Base-by-base conservation (phyloP, 2,797 vertebrate species). In the Pseudochirops corinnae region DNA sequence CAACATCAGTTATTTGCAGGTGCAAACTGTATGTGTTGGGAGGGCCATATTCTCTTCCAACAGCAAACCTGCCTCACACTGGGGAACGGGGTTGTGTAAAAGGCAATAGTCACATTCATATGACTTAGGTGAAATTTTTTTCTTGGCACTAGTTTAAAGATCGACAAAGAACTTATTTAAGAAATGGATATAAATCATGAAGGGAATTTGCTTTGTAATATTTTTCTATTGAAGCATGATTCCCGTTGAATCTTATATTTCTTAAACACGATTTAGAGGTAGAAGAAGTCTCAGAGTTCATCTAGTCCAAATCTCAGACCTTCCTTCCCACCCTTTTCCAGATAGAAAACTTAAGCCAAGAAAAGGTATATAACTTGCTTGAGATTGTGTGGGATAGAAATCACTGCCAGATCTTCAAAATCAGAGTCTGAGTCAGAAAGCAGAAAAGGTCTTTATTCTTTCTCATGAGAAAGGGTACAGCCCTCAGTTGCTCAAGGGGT, bases 1-100 rank as follows among this genome's bases (percentile, higher is more conserved):
- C 95, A 57, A 56, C 57, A 94, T 95, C 39, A 82, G 58, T 96
- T 95, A 96, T 96, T 95, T 96, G 87, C 53, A 90, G 92, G 52
- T 31, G 50, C 55, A 13, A 0, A n/a, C 56, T 55, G 13, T 18
- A 31, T 92, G n/a, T 28, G 29, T 92, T 46, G 39, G 50, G 21
- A 50, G 1, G 39, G 55, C 96, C 96, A 97, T 60, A 82, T 56
- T 58, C n/a, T 55, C 46, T 87, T 87, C 62, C 57, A 92, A 39
- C 10, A 90, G 58, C 52, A 90, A 93, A 93, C 3, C 1, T 91
- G 91, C 94, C 74, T 95, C 93, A 93, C 50, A 91, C 52, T n/a
- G 13, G 57, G 62, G 57, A 92, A 92, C 90, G 94, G 90, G 95
- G n/a, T 57, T 96, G 55, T 29, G 67, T 46, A 82, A 6, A 82